Percentiles rank a stretch among this genome's conserved stretches.
Conservation (phyloP, 2,113 vertebrate genomes). For the Pimephales promelas region DNA sequence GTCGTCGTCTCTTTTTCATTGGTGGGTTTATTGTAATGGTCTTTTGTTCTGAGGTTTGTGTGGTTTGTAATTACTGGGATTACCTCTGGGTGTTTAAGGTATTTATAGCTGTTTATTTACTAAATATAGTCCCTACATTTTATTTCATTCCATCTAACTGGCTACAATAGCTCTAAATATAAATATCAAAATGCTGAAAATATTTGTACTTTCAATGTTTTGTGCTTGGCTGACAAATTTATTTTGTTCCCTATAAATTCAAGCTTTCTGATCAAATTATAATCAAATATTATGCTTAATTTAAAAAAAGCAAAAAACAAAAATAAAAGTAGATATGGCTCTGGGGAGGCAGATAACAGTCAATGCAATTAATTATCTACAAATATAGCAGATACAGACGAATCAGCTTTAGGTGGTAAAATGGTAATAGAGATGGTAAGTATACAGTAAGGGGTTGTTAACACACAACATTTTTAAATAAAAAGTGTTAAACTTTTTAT, state of each 20-base stretch:
- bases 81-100: background rate
- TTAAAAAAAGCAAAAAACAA: background rate
- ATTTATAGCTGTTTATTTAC: background rate
- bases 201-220: background rate
- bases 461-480: too few relatives aligned
- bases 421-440: background rate
- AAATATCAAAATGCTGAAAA: background rate
- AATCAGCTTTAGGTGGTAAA: background rate
- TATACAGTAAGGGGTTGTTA: background rate
- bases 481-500: too few relatives aligned
- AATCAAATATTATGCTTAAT: background rate
- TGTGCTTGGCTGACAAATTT: background rate
- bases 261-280: background rate
- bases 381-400: conserved; percentile 62
- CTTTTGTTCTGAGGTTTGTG: conserved; percentile 38
- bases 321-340: conserved; percentile 19
- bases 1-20: conserved; percentile 64
- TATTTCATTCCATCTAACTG: too few relatives aligned
- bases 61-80: background rate
- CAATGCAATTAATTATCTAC: conserved; percentile 81
- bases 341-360: conserved; percentile 57
- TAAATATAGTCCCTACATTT: background rate
- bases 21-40: conserved; percentile 4
- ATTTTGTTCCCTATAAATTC: background rate
- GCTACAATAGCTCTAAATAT: background rate